These are phyloP conservation scores for Halocaridina rubra DNA, from an alignment of 2,888 invertebrate genomes.

Conservation along the genomic window DNA sequence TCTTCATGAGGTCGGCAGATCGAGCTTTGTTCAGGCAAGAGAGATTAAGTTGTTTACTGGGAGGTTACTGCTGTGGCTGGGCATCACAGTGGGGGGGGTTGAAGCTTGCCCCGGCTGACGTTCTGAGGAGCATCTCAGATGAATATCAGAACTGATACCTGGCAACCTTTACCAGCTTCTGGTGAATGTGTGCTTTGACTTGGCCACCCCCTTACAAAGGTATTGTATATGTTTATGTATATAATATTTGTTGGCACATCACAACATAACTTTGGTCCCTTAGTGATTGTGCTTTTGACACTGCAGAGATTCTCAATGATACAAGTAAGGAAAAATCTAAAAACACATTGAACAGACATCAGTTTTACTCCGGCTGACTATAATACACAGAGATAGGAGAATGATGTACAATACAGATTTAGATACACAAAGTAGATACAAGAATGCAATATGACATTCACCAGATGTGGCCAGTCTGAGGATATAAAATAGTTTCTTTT, in stretches of 20 bases:
- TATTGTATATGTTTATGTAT: background rate
- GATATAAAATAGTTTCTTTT: too few species aligned
- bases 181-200: background rate
- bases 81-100: too few species aligned
- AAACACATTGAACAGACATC: slow-evolving; percentile 16
- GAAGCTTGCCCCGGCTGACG: too few species aligned
- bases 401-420: slow-evolving; percentile 1
- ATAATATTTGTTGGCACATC: background rate
- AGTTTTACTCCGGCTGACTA: slow-evolving; percentile 16
- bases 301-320: background rate
- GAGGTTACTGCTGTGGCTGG: too few species aligned
- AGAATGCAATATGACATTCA: too few species aligned
- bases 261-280: background rate
- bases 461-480: too few species aligned
- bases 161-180: too few species aligned
- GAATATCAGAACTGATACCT: too few species aligned
- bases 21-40: too few species aligned
- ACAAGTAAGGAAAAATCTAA: background rate
- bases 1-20: too few species aligned
- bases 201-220: background rate
- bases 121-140: too few species aligned
- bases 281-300: background rate
- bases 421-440: background rate
- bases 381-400: slow-evolving; percentile 27
- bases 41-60: too few species aligned